Base-by-base conservation (phyloP, 2,797 vertebrate genomes). In the Lagodon rhomboides region DNA sequence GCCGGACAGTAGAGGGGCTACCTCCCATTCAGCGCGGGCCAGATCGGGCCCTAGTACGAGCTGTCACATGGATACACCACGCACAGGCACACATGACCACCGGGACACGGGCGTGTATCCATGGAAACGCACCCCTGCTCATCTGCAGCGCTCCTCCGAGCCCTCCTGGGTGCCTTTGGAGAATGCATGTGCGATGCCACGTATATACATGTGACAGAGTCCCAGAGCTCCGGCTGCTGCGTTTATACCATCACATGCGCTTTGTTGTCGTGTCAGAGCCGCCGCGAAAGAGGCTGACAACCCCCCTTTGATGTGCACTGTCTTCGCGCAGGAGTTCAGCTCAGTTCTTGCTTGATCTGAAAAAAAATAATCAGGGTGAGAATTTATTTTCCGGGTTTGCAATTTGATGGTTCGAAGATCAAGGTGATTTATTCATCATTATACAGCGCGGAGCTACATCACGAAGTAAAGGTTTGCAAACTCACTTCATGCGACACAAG, bases 111-210 rank as follows among this genome's bases (percentile, higher is more conserved):
- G 61, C 22, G 27, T 25, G 82, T 84, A 54, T 79, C 88, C 77
- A 84, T 87, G 78, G 85, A 81, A 87, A 89, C 50, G 1, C 46
- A 23, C 16, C 71, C 56, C 0, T n/a, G 16, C 53, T 77, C 69
- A 44, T 47, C 62, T 15, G 15, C 41, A 67, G 30, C 8, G 25
- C 49, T 80, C 20, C 20, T 55, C 53, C 72, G 27, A 27, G 63
- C 47, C 77, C 73, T 78, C 68, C 67, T 54, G 75, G 82, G 76
- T 73, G 47, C 44, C 44, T 73, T 73, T 63, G 51, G 55, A 78
- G 73, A 68, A 79, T 62, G 73, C 43, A 0, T 80, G 46, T 67
- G 50, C 75, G 30, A 70, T 71, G 64, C 68, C 61, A 77, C 61
- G 54, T 49, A 53, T 53, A 34, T 60, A 61, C 38, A 65, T 68